A percentile compares a stretch with the other conserved stretches of the same genome.
Conservation (phyloP, 1,140 invertebrate genomes). For the Cheumatopsyche charites region DNA sequence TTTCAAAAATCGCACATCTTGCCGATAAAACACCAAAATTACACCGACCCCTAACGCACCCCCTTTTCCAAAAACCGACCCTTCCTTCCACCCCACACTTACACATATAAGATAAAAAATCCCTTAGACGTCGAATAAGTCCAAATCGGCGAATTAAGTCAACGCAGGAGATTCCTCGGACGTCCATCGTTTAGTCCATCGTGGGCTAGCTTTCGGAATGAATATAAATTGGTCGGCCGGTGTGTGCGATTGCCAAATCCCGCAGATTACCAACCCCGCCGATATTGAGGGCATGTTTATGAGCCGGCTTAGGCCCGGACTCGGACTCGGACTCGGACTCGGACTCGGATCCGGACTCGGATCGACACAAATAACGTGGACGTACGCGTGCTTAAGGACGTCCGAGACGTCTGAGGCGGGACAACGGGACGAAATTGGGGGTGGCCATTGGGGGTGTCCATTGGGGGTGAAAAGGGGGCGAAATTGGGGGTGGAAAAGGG, state of each 20-base stretch:
- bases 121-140: not conserved
- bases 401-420: too few relatives aligned
- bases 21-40: constrained; percentile 14
- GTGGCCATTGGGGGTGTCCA: too few relatives aligned
- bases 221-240: constrained; percentile 47
- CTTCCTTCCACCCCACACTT: too few relatives aligned
- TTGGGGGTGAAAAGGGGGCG: too few relatives aligned
- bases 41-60: not conserved
- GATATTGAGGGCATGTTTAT: constrained; percentile 50
- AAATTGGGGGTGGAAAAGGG: too few relatives aligned
- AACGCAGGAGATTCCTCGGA: constrained; percentile 9
- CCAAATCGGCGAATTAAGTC: not conserved
- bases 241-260: constrained; percentile 47
- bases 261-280: constrained; percentile 46
- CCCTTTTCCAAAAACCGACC: too few relatives aligned
- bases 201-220: constrained; percentile 43
- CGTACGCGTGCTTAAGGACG: not conserved
- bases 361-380: constrained; percentile 44
- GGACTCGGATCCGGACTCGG: constrained; percentile 21
- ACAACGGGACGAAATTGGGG: too few relatives aligned
- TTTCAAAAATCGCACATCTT: not conserved
- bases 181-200: constrained; percentile 46
- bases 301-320: constrained; percentile 46
- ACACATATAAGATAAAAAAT: not conserved
- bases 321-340: not conserved